phyloP scores from a whole-genome alignment of 2,113 vertebrate genomes.

The Oplegnathus fasciatus region DNA sequence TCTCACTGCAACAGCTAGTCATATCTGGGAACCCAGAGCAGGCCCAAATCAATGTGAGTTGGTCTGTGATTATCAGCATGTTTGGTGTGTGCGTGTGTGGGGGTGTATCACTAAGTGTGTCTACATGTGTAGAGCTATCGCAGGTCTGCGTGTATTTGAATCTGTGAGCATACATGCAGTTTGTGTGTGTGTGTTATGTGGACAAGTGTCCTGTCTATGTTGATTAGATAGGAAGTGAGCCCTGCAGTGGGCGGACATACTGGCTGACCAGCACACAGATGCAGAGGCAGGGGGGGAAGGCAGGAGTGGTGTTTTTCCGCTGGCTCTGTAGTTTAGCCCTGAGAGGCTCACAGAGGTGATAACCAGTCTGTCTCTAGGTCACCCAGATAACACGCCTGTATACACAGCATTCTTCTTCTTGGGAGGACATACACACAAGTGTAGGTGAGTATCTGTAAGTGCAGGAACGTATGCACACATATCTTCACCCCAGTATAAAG shows the following conservation, averaged over 20 bases:
- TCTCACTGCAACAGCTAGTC: slow-evolving; percentile 29
- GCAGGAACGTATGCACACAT: slow-evolving; percentile 25
- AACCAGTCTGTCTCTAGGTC: slow-evolving; percentile 81
- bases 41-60: slow-evolving; percentile 55
- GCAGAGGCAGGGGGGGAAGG: slow-evolving; percentile 54
- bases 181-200: slow-evolving; percentile 52
- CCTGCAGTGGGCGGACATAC: slow-evolving; percentile 68
- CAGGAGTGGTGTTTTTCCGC: slow-evolving; percentile 74
- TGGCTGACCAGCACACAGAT: slow-evolving; percentile 70
- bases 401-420: slow-evolving; percentile 73
- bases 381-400: slow-evolving; percentile 77
- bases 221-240: slow-evolving; percentile 84
- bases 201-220: slow-evolving; percentile 75
- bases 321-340: slow-evolving; percentile 75
- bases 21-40: slow-evolving; percentile 55
- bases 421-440: slow-evolving; percentile 53
- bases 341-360: slow-evolving; percentile 78
- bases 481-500: slow-evolving; percentile 18
- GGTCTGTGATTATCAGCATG: slow-evolving; percentile 56
- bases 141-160: slow-evolving; percentile 50
- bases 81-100: slow-evolving; percentile 15
- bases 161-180: slow-evolving; percentile 51
- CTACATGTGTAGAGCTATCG: slow-evolving; percentile 70
- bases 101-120: slow-evolving; percentile 56
- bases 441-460: slow-evolving; percentile 52